phyloP scores from a whole-genome alignment of 2,797 vertebrate genomes.

The Dicrostonyx torquatus region DNA sequence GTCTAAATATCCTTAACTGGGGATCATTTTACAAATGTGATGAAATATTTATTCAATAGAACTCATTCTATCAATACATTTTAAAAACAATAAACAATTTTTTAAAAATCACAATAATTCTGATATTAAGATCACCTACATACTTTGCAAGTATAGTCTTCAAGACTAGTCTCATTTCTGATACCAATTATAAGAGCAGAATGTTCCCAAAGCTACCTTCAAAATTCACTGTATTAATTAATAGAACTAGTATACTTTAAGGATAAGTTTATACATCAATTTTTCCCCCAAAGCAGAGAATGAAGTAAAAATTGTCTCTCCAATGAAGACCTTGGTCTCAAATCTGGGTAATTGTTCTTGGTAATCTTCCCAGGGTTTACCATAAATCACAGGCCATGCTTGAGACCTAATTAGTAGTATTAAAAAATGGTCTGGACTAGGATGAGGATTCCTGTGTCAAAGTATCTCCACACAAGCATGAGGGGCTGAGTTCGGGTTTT shows the following conservation, averaged over 20 bases:
- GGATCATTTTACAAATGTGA: background rate
- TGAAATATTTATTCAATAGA: conserved; percentile 1
- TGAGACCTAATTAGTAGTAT: background rate
- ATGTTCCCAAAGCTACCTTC: background rate
- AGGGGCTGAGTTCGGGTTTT: background rate
- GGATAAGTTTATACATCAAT: background rate
- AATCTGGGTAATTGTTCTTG: background rate
- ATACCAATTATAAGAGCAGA: background rate
- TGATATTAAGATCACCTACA: background rate
- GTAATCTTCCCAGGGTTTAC: background rate
- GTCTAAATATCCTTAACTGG: background rate
- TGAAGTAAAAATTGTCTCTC: background rate
- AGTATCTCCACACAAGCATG: background rate
- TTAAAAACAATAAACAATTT: background rate
- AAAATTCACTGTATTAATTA: background rate
- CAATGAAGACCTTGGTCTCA: background rate
- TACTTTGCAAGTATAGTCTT: background rate
- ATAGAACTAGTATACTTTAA: background rate
- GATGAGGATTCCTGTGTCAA: background rate
- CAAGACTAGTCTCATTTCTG: background rate
- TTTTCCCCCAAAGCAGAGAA: background rate
- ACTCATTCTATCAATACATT: background rate
- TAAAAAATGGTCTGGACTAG: too few species aligned
- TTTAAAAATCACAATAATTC: background rate
- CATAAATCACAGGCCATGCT: background rate